Conservation (phyloP, 2,113 vertebrate species). For the Aythya baeri region DNA sequence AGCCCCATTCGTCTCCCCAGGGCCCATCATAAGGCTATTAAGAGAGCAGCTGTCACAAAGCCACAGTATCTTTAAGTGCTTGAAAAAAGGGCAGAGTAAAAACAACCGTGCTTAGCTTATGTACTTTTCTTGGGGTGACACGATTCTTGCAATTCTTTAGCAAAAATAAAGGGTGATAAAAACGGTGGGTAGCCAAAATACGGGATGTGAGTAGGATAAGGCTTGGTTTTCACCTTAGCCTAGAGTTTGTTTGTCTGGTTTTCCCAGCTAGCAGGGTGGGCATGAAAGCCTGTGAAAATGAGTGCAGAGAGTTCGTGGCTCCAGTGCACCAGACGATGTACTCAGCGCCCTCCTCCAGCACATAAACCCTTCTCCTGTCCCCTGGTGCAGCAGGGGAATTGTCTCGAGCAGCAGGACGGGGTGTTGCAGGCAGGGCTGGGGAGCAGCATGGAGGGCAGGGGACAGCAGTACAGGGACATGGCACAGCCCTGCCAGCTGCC, state of each 20-base stretch:
- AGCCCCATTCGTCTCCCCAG: slow-evolving; percentile 16
- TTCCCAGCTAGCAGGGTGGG: not conserved
- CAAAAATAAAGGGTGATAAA: not conserved
- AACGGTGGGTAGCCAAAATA: not conserved
- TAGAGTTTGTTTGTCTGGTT: not conserved
- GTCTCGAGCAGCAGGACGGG: not conserved
- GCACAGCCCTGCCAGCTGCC: not conserved
- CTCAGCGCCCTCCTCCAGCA: not conserved
- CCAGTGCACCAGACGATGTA: not conserved
- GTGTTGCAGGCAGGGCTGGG: not conserved
- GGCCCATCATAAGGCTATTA: slow-evolving; percentile 17
- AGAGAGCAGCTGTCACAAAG: slow-evolving; percentile 42
- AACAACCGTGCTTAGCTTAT: not conserved
- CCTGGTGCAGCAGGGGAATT: not conserved
- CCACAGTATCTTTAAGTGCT: not conserved
- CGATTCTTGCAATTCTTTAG: not conserved
- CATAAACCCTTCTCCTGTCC: not conserved
- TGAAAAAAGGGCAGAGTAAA: not conserved
- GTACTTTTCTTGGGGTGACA: not conserved
- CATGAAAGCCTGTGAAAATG: not conserved
- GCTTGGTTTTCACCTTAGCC: not conserved
- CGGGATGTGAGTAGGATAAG: accelerated
- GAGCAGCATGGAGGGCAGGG: no score
- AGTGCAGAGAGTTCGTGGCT: not conserved
- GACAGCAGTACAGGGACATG: no score